A percentile compares a stretch with the other conserved stretches of the same genome.
Conservation (phyloP, 2,113 vertebrate species). For the Natator depressus region DNA sequence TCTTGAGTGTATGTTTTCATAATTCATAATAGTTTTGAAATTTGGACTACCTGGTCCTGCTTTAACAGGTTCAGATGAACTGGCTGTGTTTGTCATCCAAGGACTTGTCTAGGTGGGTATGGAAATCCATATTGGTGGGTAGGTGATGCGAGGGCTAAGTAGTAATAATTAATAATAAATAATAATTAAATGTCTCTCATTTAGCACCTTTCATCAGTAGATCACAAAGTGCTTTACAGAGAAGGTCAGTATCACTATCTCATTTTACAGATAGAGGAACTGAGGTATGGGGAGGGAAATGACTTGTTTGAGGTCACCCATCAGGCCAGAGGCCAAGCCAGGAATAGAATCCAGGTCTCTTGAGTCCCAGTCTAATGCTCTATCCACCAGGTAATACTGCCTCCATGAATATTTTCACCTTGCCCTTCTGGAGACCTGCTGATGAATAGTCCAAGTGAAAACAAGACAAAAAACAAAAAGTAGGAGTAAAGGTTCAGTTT, state of each 20-base stretch:
- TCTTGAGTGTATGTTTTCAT: not conserved
- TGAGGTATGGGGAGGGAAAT: not conserved
- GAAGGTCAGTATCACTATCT: not conserved
- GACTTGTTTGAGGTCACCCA: not conserved
- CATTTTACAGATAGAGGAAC: not conserved
- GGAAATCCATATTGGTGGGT: accelerated
- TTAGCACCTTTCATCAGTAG: not conserved
- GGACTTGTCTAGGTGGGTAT: not conserved
- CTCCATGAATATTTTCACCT: accelerated
- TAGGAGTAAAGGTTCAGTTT: accelerated
- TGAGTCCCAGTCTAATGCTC: not conserved
- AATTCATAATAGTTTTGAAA: not conserved
- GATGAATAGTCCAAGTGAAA: not conserved
- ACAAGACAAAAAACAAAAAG: not conserved
- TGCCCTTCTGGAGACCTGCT: accelerated
- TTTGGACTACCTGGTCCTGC: not conserved
- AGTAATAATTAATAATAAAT: not conserved
- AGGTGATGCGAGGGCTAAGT: accelerated
- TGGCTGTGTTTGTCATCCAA: not conserved
- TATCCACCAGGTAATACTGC: not conserved
- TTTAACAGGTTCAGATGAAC: no score
- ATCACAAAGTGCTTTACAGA: not conserved
- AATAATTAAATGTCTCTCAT: not conserved
- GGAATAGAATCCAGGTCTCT: not conserved
- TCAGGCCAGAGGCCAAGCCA: not conserved